Base-by-base conservation (phyloP, 2,797 vertebrate genomes). In the Taeniopygia guttata region DNA sequence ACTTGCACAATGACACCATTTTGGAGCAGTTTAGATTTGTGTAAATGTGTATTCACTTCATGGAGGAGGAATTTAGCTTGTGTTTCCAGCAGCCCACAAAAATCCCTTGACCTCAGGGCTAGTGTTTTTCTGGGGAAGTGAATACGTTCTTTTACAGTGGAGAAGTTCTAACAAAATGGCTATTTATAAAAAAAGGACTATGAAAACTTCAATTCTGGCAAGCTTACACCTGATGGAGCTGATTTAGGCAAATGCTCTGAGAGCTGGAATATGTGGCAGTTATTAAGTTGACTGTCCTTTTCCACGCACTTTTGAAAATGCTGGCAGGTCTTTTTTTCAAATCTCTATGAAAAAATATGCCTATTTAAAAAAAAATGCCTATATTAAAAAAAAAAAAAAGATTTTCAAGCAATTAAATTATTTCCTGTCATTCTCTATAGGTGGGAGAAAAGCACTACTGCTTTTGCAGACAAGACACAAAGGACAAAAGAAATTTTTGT, bases 401-500 rank as follows among this genome's bases (percentile, higher is more conserved):
- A 3, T 84, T 76, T 89, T 80, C 42, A 91, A 75, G 23, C 30
- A 64, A 80, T 25, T 21, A 58, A 91, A 92, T 67, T 59, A 80
- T 63, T 17, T 92, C 48, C 34, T 85, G 73, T 72, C 75, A 48
- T 54, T 75, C 22, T 59, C 62, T 66, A 5, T 34, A 91, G 77
- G 69, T 46, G 32, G 16, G 36, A 29, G 19, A 9, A 81, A 87
- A 84, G 17, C 42, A 84, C 18, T 34, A 36, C 15, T 52, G 72
- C 32, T 75, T 92, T 90, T 85, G 60, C 58, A 85, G 58, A 66
- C n/a, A 81, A 90, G 79, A 84, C 76, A 78, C 48, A 87, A 92
- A 87, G 89, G 87, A 93, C 84, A 94, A 95, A 95, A 87, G 22
- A 93, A 81, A 69, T 55, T 76, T 92, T 92, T 93, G 69, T 91